Base-by-base conservation (phyloP, 2,888 invertebrate genomes). In the Drosophila paramelanica region DNA sequence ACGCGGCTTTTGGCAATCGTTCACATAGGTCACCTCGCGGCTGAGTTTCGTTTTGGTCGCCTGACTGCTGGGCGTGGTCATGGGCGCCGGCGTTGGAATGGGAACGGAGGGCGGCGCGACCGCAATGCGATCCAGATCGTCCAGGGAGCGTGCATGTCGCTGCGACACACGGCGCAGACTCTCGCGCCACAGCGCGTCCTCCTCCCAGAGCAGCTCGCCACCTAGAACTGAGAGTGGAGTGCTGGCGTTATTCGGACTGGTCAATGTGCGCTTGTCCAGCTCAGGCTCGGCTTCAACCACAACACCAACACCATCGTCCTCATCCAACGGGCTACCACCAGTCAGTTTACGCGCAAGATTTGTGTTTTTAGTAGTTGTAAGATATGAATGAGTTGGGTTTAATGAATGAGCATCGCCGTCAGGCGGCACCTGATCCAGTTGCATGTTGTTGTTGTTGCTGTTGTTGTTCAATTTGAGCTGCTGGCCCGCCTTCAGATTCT, bases 101-200 rank as follows among this genome's bases (percentile, higher is more conserved):
- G 60, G 45, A 10, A 56, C 27, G 0, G 47, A 11, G 10, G 68
- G 52, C 10, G 60, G 62, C 10, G 58, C 36, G 0, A 67, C 47
- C 25, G 72, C 65, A 39, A 94, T 93, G 66, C 93, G 93, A 83
- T 97, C 97, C 58, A 97, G 93, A 92, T 97, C 96, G 83, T 97
- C 97, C 93, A 97, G 93, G 0, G 97, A 97, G 57, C 96, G 94
- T 0, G 97, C 96, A 89, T 97, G 97, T 39, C 96, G 93, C 81
- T 96, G 95, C 69, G 96, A 96, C 1, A 96, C 96, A 70, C 95
- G 94, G 68, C 97, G 93, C 52, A 97, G 93, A 86, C 96, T 96
- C 88, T 97, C 97, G 60, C 96, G 93, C 97, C 97, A 97, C 33
- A 96, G 93, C 7, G 94, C 93, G 92, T 97, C 97, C 92, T 97